A percentile compares a stretch with the other conserved stretches of the same genome.
Conservation (phyloP, 2,113 vertebrate species). For the Anguilla rostrata region DNA sequence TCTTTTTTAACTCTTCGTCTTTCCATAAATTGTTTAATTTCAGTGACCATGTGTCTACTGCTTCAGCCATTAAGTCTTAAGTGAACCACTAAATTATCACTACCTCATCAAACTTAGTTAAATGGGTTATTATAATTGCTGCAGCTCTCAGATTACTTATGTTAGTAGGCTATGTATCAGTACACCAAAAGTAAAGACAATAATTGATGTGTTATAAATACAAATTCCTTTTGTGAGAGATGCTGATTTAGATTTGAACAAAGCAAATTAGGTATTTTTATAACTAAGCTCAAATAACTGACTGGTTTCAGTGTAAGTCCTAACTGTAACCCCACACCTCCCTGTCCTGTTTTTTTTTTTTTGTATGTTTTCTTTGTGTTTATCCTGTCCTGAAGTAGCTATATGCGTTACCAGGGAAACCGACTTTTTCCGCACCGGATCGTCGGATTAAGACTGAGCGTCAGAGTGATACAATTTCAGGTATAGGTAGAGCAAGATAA, state of each 20-base stretch:
- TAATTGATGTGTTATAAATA: too few species aligned
- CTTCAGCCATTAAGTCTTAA: too few species aligned
- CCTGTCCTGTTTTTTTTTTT: not conserved
- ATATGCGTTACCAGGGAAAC: not conserved
- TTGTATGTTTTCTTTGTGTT: not conserved
- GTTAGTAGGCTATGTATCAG: not conserved
- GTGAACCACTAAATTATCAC: too few species aligned
- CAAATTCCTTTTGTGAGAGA: too few species aligned
- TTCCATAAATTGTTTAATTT: too few species aligned
- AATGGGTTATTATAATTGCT: not conserved
- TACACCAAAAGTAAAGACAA: not conserved
- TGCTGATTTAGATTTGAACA: too few species aligned
- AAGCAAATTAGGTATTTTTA: too few species aligned
- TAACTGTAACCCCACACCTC: not conserved
- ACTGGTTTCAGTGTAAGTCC: not conserved
- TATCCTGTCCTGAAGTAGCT: not conserved
- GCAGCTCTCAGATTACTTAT: not conserved
- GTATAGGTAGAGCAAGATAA: not conserved
- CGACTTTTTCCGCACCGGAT: not conserved
- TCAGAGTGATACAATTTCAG: not conserved
- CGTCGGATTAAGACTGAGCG: not conserved
- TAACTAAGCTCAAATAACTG: too few species aligned
- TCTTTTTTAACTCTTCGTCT: too few species aligned
- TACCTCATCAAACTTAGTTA: not conserved
- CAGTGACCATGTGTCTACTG: too few species aligned